Evolutionary conservation across 2,113 vertebrate genomes (phyloP).

Genomic region (Tachysurus fulvidraco): DNA sequence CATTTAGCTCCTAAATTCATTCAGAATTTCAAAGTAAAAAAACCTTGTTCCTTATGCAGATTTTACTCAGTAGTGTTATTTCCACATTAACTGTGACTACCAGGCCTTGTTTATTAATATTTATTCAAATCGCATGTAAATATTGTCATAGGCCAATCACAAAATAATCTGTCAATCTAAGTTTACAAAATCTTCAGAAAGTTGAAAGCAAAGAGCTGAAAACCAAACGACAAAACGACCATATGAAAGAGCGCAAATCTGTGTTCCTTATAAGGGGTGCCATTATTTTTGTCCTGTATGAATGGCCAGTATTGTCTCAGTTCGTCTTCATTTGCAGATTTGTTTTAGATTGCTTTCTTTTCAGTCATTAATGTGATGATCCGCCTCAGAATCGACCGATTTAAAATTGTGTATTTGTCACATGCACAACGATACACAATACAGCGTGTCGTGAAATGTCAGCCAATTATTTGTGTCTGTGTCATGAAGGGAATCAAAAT

Average conservation of each 20-base stretch:
- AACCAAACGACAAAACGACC: background rate
- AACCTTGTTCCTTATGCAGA: background rate
- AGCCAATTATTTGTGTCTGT: too few species aligned
- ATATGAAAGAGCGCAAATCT: background rate
- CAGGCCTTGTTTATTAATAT: background rate
- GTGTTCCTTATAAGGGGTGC: background rate
- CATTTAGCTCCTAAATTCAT: background rate
- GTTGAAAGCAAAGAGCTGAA: background rate
- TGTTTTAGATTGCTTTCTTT: background rate
- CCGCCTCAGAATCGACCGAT: background rate
- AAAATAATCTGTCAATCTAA: too few species aligned
- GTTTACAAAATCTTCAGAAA: background rate
- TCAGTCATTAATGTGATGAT: background rate
- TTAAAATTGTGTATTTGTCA: too few species aligned
- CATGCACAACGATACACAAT: too few species aligned
- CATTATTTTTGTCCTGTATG: background rate
- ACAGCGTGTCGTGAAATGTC: too few species aligned
- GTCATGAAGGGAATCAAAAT: too few species aligned
- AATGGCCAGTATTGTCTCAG: background rate
- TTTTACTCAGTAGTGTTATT: background rate
- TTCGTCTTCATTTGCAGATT: background rate
- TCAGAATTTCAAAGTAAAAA: background rate
- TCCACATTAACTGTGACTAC: background rate
- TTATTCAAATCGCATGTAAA: background rate
- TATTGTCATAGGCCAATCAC: background rate